Evolutionary conservation across 2,888 invertebrate species (phyloP), one percentile per base, ranked within the genome.

Genomic region (Acanthacorydalis orientalis): DNA sequence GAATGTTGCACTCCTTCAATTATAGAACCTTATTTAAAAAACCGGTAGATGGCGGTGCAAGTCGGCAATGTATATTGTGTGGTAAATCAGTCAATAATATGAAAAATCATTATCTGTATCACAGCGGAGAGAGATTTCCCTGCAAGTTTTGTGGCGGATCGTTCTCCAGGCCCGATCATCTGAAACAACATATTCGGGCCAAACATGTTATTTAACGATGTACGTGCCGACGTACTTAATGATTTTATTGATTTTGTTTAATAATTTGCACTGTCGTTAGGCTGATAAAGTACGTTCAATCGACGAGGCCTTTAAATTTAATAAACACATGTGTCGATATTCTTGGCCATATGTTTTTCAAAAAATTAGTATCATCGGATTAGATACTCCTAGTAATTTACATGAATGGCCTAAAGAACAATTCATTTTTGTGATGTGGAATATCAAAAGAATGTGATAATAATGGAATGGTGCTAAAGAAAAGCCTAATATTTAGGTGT

Each of bases 61-160:
- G 70, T 61, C 64, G 72, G 60, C 64, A 72, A 56, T 74, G 74
- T 63, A 69, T 70, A 55, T 64, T 74, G 58, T 74, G 74, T 64
- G 74, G 74, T 57, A 74, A 74, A 67, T 69, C 74, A 57, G 74
- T 74, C 55, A 73, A 73, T 64, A 74, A 74, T 62, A 72, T 73
- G 51, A 67, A 74, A 55, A 74, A 74, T 63, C 74, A 74, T 60
- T 74, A 73, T 64, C 73, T 74, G 61, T 74, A 74, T 54, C 74
- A 74, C 62, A 74, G 72, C 58, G 73, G 74, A 53, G 74, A 74
- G 53, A 72, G 72, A 57, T 74, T 73, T 58, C 68, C 72, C 55
- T 74, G 74, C 60, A 62, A 68, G 53, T 67, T 71, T 57, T 74
- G 74, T 61, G 72, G 72, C 50, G 72, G 73, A 51, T 72, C 73